Base-by-base conservation (phyloP, 2,888 invertebrate genomes). In the Oegoconia quadripuncta region DNA sequence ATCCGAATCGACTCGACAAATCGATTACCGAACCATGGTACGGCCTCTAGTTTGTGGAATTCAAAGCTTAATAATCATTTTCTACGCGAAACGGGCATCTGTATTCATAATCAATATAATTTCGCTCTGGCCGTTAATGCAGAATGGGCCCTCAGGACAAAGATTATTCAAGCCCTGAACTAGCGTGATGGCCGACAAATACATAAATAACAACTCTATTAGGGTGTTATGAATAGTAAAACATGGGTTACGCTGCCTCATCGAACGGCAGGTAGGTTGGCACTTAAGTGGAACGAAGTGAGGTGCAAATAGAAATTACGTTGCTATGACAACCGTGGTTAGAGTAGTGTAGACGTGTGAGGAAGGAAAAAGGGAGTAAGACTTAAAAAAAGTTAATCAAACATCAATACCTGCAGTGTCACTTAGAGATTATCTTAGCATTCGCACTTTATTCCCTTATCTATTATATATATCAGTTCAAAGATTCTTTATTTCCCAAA, bases 31-130 rank as follows among this genome's bases (percentile, higher is more conserved):
- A 39, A 28, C 11, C n/a, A 32, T 60, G 29, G 67, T 60, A 63
- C 41, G 42, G 50, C 30, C 38, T 36, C 28, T 34, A 52, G 50
- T 51, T 56, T 49, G 41, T 52, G 49, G 55, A 50, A 59, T 50
- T 50, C 48, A 48, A 48, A 44, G 30, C 48, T 50, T 57, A 57
- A 64, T 67, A 64, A 57, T 59, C 57, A 48, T 45, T 50, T 55
- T 42, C 50, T 39, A 46, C 48, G 48, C 52, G 47, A 46, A 53
- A 46, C 45, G 35, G 55, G 55, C 57, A 61, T 64, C 64, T 59
- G 59, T 60, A 59, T 62, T 62, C 56, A 51, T 65, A 71, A 73
- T 72, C 66, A 70, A 66, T 73, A 66, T 65, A 51, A 68, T 70
- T 63, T 64, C 43, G 33, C 52, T 29, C 27, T 27, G 37, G 41